Percentiles rank a stretch among this genome's conserved stretches.
These are phyloP conservation scores for Poeciliopsis turneri DNA, from an alignment of 2,797 vertebrate genomes.

Conservation along the genomic window DNA sequence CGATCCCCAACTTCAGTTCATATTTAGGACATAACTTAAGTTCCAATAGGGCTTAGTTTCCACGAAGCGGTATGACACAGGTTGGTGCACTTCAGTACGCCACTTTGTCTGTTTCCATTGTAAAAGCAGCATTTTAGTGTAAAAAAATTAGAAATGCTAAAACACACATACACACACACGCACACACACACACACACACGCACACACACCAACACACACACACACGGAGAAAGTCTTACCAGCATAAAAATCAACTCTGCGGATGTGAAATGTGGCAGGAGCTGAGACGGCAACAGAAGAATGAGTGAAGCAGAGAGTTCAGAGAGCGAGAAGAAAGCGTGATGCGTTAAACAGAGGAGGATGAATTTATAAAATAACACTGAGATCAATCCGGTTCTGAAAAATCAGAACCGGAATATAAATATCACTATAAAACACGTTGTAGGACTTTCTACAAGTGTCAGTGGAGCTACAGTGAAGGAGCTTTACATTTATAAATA, in stretches of 20 bases:
- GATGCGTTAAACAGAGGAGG: constrained; percentile 1
- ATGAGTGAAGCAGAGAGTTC: constrained; percentile 21
- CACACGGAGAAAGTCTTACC: constrained; percentile 66
- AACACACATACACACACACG: not conserved
- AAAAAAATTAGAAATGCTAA: not conserved
- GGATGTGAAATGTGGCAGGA: constrained; percentile 74
- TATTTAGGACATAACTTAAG: not conserved
- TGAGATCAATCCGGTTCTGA: too few relatives aligned
- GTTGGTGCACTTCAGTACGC: too few relatives aligned
- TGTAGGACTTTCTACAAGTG: not conserved
- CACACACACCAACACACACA: not conserved
- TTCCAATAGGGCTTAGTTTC: not conserved
- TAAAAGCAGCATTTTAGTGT: not conserved
- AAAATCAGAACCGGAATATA: not conserved
- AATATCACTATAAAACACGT: not conserved
- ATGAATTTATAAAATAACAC: not conserved
- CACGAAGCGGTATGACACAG: not conserved
- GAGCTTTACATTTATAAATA: not conserved
- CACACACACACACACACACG: constrained; percentile 4
- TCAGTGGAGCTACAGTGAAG: not conserved
- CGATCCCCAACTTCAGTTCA: not conserved
- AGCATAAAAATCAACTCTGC: constrained; percentile 71
- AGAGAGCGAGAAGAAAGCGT: constrained; percentile 14
- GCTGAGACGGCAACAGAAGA: constrained; percentile 67
- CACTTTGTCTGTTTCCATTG: not conserved